phyloP scores from a whole-genome alignment of 2,888 invertebrate genomes.

The Sinelater perroti region DNA sequence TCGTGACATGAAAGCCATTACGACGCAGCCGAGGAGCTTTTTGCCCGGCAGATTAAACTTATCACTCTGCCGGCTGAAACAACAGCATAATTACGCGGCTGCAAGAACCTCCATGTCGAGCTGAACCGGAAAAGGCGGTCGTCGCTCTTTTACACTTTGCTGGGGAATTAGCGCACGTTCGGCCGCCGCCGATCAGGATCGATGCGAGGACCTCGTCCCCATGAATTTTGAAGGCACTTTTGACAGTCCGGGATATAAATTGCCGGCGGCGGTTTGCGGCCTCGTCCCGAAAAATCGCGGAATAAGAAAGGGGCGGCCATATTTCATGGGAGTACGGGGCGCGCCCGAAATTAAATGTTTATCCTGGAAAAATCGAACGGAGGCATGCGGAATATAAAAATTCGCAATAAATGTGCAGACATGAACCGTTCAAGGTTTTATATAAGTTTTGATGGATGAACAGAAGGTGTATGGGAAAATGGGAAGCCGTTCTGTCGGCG shows the following conservation, averaged over 20 bases:
- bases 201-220: background rate
- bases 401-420: conserved; percentile 36
- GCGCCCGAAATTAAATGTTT: conserved; percentile 48
- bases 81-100: conserved; percentile 3
- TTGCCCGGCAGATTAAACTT: conserved; percentile 15
- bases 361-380: conserved; percentile 48
- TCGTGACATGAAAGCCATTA: conserved; percentile 31
- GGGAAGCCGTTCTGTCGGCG: conserved; percentile 46
- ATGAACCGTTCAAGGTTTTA: conserved; percentile 45
- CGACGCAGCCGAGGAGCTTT: conserved; percentile 11
- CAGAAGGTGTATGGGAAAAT: conserved; percentile 50
- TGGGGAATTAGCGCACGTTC: background rate
- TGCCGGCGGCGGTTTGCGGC: background rate
- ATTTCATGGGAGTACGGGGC: conserved; percentile 1
- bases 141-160: conserved; percentile 13
- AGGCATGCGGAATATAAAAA: conserved; percentile 22
- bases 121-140: background rate
- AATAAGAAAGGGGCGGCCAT: conserved; percentile 12
- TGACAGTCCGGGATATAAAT: background rate
- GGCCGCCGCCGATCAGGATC: too few relatives aligned
- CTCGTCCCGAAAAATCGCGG: conserved; percentile 1
- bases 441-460: conserved; percentile 54
- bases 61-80: conserved; percentile 11
- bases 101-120: conserved; percentile 15
- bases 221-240: background rate